Evolutionary conservation across 2,797 vertebrate species (phyloP), one percentile per base, ranked within the genome.

Genomic region (Liparis tanakae): DNA sequence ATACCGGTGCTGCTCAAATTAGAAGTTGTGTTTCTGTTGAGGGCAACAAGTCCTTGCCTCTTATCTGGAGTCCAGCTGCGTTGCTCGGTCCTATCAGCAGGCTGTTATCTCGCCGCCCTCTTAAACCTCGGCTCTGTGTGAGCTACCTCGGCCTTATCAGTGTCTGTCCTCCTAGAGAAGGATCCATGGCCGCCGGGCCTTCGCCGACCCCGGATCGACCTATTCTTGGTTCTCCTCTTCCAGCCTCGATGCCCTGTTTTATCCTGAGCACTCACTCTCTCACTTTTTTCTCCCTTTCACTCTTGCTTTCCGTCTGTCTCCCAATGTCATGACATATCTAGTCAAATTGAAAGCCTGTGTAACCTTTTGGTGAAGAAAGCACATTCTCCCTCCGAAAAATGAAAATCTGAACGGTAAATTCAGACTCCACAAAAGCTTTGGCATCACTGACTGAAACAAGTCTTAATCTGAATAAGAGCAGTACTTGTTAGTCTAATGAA

Each of bases 111-210:
- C 64, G 60, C 86, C 83, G 89, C 85, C 91, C 88, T 87, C 83
- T 88, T 79, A 89, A 87, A 90, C 91, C 83, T 80, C 85, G 82
- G 85, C 85, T 85, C 86, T 78, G 80, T 90, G 81, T 90, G 88
- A 92, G 88, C 90, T 88, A 91, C 88, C 89, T 85, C 70, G 77
- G 85, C 77, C 90, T 94, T 94, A 94, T 94, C 93, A 90, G 84
- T 10, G 81, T 76, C 86, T 80, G 83, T 92, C 91, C 89, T 91
- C 87, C 84, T 78, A 82, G 82, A 83, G 86, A 90, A 88, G 85
- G 85, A 91, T 91, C 90, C 90, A 89, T 93, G 87, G 89, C 92
- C 84, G 78, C 85, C 62, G 80, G 90, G 90, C 82, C 81, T 89
- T 79, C 71, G 76, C 72, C 34, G 86, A 87, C 88, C 91, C 89